Percentiles rank a stretch among this genome's conserved stretches.
These are phyloP conservation scores for Polypterus bichir DNA, from an alignment of 2,113 vertebrate genomes.

Conservation along the genomic window DNA sequence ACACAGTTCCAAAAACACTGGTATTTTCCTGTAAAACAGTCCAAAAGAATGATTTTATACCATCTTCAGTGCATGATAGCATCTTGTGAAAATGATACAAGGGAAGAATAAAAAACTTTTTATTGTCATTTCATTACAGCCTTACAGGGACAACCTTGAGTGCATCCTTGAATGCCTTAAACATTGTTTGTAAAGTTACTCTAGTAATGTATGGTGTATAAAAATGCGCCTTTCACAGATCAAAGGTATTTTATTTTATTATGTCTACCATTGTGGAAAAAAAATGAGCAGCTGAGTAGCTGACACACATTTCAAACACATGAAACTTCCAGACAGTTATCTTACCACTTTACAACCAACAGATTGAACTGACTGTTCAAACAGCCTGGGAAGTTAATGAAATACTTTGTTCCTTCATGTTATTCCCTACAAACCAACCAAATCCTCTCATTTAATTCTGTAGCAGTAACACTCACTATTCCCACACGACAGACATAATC, in stretches of 20 bases:
- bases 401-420: neutral
- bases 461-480: no score
- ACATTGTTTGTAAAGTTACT: neutral
- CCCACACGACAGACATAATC: no score
- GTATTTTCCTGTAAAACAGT: no score
- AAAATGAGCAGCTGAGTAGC: no score
- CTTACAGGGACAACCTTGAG: slow-evolving; percentile 42
- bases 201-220: no score
- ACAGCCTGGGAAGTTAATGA: neutral
- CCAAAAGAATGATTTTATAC: no score
- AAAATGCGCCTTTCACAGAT: no score
- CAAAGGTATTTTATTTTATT: neutral
- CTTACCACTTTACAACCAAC: neutral
- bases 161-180: slow-evolving; percentile 34
- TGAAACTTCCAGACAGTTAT: no score
- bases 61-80: no score
- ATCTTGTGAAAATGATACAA: slow-evolving; percentile 14
- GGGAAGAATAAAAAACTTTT: slow-evolving; percentile 35
- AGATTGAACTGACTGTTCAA: neutral
- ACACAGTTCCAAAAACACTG: no score
- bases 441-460: neutral
- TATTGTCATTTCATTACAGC: slow-evolving; percentile 33
- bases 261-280: neutral
- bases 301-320: no score
- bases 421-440: neutral